Base-by-base conservation (phyloP, 2,797 vertebrate genomes). In the Cuniculus paca region DNA sequence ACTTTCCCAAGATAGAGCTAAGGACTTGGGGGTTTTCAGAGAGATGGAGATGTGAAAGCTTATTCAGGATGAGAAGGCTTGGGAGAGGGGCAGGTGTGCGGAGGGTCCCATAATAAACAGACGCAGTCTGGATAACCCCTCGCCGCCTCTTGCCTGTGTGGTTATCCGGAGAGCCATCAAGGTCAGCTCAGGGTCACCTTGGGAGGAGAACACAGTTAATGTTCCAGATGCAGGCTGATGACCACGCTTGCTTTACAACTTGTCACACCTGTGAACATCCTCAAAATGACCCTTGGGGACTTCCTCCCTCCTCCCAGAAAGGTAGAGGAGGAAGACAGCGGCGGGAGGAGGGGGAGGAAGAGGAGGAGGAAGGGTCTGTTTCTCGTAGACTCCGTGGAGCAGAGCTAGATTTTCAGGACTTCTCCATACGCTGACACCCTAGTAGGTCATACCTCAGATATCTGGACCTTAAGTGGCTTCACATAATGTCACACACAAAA, bases 301-400 rank as follows among this genome's bases (percentile, higher is more conserved):
- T 65, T 65, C 63, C 22, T 65, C 61, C 31, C 14, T 65, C 61
- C 56, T 34, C n/a, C 34, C 14, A 34, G 16, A 65, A n/a, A 31
- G 50, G 1, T 4, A 24, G 39, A 42, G n/a, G 6, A 10, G 4
- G 12, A 1, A n/a, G n/a, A n/a, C n/a, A n/a, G n/a, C n/a, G n/a
- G n/a, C n/a, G n/a, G n/a, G n/a, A n/a, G n/a, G n/a, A n/a, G n/a
- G n/a, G n/a, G n/a, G 39, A 42, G 39, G 26, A 42, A 20, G 11
- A 42, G 22, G 5, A 22, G 16, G 70, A 19, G 6, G 12, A 28
- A 2, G 2, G 0, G 0, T 58, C 22, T 17, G 45, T 19, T 42
- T 70, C 12, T 36, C 1, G 0, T 42, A 77, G 63, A 54, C n/a
- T 1, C 0, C 84, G 11, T 28, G 14, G 79, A 77, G 34, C 19